phyloP scores from a whole-genome alignment of 2,888 invertebrate genomes.

The Ophion ellenae region DNA sequence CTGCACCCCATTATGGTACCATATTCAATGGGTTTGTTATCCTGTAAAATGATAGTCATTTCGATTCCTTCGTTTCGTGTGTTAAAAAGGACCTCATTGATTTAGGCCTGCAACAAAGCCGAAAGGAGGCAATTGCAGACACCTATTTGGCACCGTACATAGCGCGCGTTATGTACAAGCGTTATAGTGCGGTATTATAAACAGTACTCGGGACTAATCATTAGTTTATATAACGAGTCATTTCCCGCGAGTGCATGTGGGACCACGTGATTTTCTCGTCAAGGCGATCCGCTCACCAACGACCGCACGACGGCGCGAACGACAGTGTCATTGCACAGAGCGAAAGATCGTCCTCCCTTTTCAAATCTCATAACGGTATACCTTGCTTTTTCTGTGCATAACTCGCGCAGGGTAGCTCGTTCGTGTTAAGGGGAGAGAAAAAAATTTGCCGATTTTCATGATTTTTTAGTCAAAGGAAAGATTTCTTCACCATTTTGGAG shows the following conservation, averaged over 20 bases:
- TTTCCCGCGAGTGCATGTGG: constrained; percentile 76
- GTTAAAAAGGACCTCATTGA: no score
- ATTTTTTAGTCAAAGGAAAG: no score
- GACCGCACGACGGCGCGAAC: constrained; percentile 64
- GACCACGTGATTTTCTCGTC: constrained; percentile 81
- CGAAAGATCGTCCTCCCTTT: constrained; percentile 62
- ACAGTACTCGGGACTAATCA: constrained; percentile 75
- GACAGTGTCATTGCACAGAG: constrained; percentile 65
- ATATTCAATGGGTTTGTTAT: no score
- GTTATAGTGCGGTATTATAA: constrained; percentile 33
- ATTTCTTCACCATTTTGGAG: no score
- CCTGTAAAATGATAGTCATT: no score
- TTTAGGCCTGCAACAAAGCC: constrained; percentile 53
- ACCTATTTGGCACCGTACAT: constrained; percentile 17
- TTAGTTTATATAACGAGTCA: constrained; percentile 83
- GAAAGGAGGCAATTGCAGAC: constrained; percentile 48
- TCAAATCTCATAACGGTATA: constrained; percentile 14
- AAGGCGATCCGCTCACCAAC: constrained; percentile 82
- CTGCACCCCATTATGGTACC: no score
- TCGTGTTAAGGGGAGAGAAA: no score
- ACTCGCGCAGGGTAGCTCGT: neutral
- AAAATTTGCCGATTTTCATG: no score
- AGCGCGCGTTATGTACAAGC: constrained; percentile 19
- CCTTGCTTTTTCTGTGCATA: constrained; percentile 28
- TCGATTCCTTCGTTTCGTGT: no score